Evolutionary conservation across 2,113 vertebrate species (phyloP), one percentile per base, ranked within the genome.

Genomic region (Elanus axillaris): DNA sequence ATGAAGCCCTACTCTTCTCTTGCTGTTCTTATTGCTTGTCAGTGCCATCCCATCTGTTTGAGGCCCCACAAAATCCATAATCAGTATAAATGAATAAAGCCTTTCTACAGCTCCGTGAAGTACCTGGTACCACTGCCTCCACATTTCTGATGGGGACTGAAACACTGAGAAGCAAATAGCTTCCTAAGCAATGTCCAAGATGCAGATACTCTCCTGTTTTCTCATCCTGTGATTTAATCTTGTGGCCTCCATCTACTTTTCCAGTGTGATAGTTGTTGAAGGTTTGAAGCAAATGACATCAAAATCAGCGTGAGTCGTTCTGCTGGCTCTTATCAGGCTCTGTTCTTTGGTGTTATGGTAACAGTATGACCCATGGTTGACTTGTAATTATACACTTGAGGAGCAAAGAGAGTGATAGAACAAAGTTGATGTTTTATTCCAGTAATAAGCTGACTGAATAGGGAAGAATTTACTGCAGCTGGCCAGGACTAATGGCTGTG

Each of bases 361-460:
- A 95, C 3, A 0, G 8, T 48, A 34, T 96, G 96, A 96, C 96
- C 96, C 62, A 53, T 0, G 2, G 58, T 42, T 95, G 87, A 90
- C 96, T 92, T 93, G 62, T 95, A 88, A 93, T 96, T 94, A 79
- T 79, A 93, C 71, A 93, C 96, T 95, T 88, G 96, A 85, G 84
- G 66, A 90, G 50, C 80, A 85, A 53, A 85, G 69, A 38, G 56
- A 72, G 48, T 72, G 67, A 89, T 59, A 95, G 90, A 71, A 89
- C 3, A 22, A 79, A 94, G 66, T 58, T 50, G 86, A 79, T 95
- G 63, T 86, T 96, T 92, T 90, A 84, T 97, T 95, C 93, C 95
- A 91, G 73, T 89, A 95, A 94, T 58, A 93, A 90, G 45, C 45
- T 94, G 66, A 82, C 84, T 89, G 86, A 89, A 75, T 13, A 94